Percentiles rank a stretch among this genome's conserved stretches.
phyloP scores from a whole-genome alignment of 64 coral and sea anemone genomes.

The Anthopleura sola region DNA sequence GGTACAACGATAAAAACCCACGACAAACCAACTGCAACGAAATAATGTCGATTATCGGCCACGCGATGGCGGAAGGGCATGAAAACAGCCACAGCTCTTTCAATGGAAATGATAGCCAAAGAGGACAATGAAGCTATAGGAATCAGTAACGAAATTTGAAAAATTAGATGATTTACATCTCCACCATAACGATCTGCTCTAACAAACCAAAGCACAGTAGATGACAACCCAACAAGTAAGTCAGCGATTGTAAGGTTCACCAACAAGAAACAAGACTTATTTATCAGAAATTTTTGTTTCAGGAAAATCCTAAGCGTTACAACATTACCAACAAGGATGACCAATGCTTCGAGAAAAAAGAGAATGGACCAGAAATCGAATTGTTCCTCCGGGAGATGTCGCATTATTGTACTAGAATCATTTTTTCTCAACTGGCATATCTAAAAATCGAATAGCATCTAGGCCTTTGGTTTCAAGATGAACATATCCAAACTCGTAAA shows the following conservation, averaged over 20 bases:
- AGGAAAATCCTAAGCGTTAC: background rate
- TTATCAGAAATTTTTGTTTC: background rate
- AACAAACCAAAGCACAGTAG: background rate
- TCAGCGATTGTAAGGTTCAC: background rate
- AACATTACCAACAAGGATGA: slow-evolving; percentile 3
- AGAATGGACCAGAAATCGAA: background rate
- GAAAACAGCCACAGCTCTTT: background rate
- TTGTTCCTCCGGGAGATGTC: no score
- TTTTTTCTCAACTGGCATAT: background rate
- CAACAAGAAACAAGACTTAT: background rate
- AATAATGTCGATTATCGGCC: background rate
- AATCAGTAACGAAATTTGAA: background rate
- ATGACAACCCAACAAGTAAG: background rate
- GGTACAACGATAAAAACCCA: background rate
- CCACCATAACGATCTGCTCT: background rate
- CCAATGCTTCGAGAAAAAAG: background rate
- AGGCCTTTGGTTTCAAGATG: no score
- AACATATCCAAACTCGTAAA: no score
- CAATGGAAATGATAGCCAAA: background rate
- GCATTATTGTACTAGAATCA: no score
- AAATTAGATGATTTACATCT: background rate
- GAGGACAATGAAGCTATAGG: background rate
- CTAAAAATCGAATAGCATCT: background rate
- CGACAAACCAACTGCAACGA: background rate
- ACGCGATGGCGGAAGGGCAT: slow-evolving; percentile 6